Evolutionary conservation across 2,113 vertebrate genomes (phyloP), one percentile per base, ranked within the genome.

Genomic region (Ascaphus truei): DNA sequence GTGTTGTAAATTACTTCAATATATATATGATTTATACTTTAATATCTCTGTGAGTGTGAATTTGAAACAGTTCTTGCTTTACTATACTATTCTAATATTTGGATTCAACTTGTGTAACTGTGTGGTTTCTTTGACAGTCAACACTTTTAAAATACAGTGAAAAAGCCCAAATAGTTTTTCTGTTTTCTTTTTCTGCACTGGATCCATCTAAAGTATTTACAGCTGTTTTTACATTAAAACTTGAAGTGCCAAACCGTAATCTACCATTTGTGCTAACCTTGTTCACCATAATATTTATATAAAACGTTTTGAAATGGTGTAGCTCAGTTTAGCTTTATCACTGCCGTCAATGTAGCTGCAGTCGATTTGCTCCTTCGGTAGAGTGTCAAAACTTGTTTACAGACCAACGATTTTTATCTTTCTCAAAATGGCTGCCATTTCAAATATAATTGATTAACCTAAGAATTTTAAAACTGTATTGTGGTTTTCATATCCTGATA

Each of bases 1-100:
- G 79, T 88, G 87, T 84, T 75, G 60, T 83, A 84, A 84, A 84
- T 84, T 80, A 88, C 95, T 95, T 93, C 85, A 92, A 94, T 79
- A 79, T 85, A 85, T 74, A 77, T 43, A 72, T n/a, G 8, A 77
- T 89, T 88, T 91, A 79, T 91, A 91, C 86, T 86, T 84, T 84
- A 77, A 45, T 84, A 85, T 86, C 77, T 72, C 71, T 84, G 84
- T 86, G 77, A 73, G 20, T 83, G 84, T 88, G 81, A 76, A 84
- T 84, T 89, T 88, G 83, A 83, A 86, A 81, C 82, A 86, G 74
- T 76, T 74, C 74, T 83, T 86, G 84, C 80, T 88, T 86, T 89
- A 81, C 52, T 82, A 83, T 78, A 75, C 3, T 27, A 76, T 64
- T 77, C 81, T 83, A 78, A 84, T 80, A 83, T 86, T 74, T 73